Evolutionary conservation across 2,888 invertebrate genomes (phyloP), one percentile per base, ranked within the genome.

Genomic region (Yponomeuta sedellus): DNA sequence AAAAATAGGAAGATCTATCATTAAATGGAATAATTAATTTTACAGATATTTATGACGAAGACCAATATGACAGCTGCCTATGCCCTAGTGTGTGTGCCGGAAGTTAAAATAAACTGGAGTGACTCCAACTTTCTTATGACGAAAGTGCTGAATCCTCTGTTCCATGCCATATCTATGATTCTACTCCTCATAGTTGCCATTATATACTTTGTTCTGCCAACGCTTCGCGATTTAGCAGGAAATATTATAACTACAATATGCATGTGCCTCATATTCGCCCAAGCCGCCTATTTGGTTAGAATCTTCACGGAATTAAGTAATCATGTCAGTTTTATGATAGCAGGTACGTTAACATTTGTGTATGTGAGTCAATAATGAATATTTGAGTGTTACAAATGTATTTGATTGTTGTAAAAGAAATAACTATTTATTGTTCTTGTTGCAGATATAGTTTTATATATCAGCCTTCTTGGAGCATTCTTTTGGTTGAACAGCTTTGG

Each of bases 401-500:
- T 52, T 52, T 40, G 64, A 59, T 11, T 20, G 10, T 44, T 64
- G 40, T 65, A 61, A 10, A 8, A 39, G 22, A 16, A 19, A 57
- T 56, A 11, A 16, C 52, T 5, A 52, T 5, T 52, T 4, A 66
- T 64, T 67, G 19, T 67, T 69, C 72, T 66, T 73, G 70, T 93
- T 93, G 69, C 91, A 96, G 97, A 97, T 89, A 93, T 94, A 8
- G 92, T 96, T 72, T 92, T 95, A 71, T 96, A 96, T 75, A 91
- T 96, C 66, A 95, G 96, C 75, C 85, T 96, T 66, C 79, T 96
- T 71, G 96, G 95, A 44, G 95, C 96, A 65, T 97, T 96, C 83
- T 96, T 97, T 77, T 97, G 97, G 97, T 86, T 97, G 3, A 97
- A 96, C 73, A 96, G 96, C 77, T 92, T 96, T 69, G 97, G 96